phyloP scores from a whole-genome alignment of 2,113 vertebrate species.

The Pavo muticus region DNA sequence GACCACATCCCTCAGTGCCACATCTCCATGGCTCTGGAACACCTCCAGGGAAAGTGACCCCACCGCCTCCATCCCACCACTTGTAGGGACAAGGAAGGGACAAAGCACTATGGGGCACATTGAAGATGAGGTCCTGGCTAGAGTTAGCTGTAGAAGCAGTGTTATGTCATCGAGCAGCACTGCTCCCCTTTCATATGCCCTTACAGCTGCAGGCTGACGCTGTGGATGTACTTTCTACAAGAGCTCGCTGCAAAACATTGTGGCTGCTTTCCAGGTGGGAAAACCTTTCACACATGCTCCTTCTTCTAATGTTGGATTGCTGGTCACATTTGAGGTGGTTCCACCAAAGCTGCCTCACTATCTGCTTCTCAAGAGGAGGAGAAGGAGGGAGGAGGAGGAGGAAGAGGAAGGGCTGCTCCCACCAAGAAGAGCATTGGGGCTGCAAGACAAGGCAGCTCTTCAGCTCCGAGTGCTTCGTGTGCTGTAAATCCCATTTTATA shows the following conservation, averaged over 20 bases:
- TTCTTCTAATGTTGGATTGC: not conserved
- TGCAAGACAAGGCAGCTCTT: conserved; percentile 26
- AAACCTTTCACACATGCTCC: not conserved
- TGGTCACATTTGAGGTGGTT: not conserved
- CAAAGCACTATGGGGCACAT: not conserved
- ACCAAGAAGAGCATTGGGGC: not conserved
- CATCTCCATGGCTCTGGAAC: no score
- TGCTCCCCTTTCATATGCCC: not conserved
- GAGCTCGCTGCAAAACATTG: not conserved
- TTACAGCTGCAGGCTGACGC: not conserved
- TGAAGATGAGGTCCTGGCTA: not conserved
- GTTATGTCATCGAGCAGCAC: not conserved
- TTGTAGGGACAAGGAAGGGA: not conserved
- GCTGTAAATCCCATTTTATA: conserved; percentile 29
- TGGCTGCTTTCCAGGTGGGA: not conserved
- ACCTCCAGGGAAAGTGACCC: no score
- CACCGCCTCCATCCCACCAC: not conserved
- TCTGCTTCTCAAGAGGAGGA: not conserved
- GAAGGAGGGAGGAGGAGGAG: not conserved
- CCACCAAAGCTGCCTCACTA: not conserved
- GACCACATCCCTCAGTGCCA: no score
- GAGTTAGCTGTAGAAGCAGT: not conserved
- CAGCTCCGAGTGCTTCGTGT: not conserved
- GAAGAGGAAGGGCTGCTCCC: not conserved
- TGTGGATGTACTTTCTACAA: not conserved